Evolutionary conservation across 2,113 vertebrate genomes (phyloP).

Genomic region (Anser cygnoides): DNA sequence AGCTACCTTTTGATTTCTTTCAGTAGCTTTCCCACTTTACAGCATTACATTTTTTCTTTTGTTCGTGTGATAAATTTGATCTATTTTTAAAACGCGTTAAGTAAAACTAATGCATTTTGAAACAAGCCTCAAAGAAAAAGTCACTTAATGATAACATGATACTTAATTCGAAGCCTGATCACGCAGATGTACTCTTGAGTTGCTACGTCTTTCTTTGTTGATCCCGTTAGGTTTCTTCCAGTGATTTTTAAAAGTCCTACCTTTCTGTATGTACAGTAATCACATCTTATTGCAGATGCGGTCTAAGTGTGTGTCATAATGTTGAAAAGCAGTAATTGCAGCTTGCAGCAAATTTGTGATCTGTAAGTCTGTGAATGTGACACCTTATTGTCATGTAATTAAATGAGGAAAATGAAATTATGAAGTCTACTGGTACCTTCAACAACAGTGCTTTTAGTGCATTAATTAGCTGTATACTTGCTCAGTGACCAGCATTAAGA

Average conservation of each 20-base stretch:
- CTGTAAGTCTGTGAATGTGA: not conserved
- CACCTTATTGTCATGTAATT: not conserved
- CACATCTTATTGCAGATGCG: not conserved
- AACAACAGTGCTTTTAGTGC: not conserved
- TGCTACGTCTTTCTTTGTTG: not conserved
- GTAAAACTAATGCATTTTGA: not conserved
- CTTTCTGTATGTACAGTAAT: not conserved
- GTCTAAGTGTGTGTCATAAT: not conserved
- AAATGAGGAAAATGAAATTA: not conserved
- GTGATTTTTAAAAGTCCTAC: not conserved
- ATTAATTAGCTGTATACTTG: not conserved
- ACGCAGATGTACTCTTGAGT: not conserved
- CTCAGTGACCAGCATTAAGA: not conserved
- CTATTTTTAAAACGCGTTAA: not conserved
- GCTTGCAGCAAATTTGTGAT: not conserved
- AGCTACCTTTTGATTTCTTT: slow-evolving; percentile 31
- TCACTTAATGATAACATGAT: not conserved
- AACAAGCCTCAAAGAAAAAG: not conserved
- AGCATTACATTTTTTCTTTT: not conserved
- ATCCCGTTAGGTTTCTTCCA: not conserved
- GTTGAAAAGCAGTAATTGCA: not conserved
- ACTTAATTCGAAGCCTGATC: not conserved
- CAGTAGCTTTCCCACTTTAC: not conserved
- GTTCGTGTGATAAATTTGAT: not conserved
- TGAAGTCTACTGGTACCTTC: not conserved